Evolutionary conservation across 2,888 invertebrate genomes (phyloP).

Genomic region (Elegia similella): DNA sequence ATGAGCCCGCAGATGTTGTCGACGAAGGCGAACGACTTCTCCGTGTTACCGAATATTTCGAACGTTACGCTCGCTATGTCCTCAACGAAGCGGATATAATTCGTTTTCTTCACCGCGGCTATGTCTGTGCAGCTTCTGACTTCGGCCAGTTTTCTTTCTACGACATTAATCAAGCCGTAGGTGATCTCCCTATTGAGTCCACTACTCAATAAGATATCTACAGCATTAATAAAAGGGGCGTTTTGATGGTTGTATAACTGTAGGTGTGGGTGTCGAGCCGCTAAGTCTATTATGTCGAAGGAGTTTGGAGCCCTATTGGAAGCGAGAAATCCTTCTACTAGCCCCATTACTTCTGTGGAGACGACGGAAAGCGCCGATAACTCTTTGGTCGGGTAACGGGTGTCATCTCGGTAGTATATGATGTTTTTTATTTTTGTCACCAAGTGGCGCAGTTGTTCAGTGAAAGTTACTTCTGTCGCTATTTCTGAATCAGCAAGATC

Average conservation of each 20-base stretch:
- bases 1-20: slow-evolving; percentile 70
- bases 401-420: slow-evolving; percentile 67
- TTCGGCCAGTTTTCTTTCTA: slow-evolving; percentile 74
- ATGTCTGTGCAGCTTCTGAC: slow-evolving; percentile 67
- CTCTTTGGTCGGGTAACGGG: slow-evolving; percentile 73
- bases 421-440: slow-evolving; percentile 77
- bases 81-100: slow-evolving; percentile 73
- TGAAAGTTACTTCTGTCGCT: slow-evolving; percentile 85
- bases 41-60: slow-evolving; percentile 73
- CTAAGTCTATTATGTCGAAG: slow-evolving; percentile 71
- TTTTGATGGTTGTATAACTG: slow-evolving; percentile 75
- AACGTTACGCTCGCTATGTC: slow-evolving; percentile 74
- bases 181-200: slow-evolving; percentile 76
- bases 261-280: slow-evolving; percentile 68
- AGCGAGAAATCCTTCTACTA: slow-evolving; percentile 82
- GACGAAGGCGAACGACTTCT: slow-evolving; percentile 67
- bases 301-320: slow-evolving; percentile 73
- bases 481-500: slow-evolving; percentile 84
- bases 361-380: slow-evolving; percentile 81
- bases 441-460: slow-evolving; percentile 82
- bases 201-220: slow-evolving; percentile 71
- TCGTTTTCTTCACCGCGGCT: slow-evolving; percentile 67
- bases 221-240: slow-evolving; percentile 73
- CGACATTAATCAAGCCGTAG: slow-evolving; percentile 73
- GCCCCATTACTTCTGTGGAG: slow-evolving; percentile 82